Conservation (phyloP, 2,113 vertebrate genomes). For the Onychorhynchus coronatus region DNA sequence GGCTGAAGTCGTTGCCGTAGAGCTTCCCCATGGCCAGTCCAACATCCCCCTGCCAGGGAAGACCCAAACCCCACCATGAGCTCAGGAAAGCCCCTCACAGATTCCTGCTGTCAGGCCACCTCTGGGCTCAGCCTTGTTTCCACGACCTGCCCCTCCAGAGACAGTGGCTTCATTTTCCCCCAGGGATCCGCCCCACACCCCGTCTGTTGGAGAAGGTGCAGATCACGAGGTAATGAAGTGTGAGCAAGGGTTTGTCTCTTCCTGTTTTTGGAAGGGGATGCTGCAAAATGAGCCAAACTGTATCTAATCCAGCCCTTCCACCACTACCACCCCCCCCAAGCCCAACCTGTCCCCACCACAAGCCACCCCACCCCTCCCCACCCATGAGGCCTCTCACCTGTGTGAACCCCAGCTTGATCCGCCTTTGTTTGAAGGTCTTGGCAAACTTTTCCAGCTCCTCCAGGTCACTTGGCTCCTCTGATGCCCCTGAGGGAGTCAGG, state of each 20-base stretch:
- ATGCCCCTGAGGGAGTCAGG: slow-evolving; percentile 69
- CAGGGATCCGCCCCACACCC: neutral
- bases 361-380: neutral
- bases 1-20: slow-evolving; percentile 98
- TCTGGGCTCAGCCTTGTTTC: neutral
- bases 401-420: slow-evolving; percentile 97
- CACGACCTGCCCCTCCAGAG: neutral
- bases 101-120: neutral
- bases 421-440: slow-evolving; percentile 96
- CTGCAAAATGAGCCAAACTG: neutral
- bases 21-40: slow-evolving; percentile 98
- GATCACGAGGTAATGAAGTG: neutral
- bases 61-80: neutral
- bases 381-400: slow-evolving; percentile 73
- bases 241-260: neutral
- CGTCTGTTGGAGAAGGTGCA: neutral
- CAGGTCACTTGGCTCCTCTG: slow-evolving; percentile 92
- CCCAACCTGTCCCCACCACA: neutral
- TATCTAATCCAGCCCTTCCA: neutral
- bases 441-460: slow-evolving; percentile 97
- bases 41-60: slow-evolving; percentile 85
- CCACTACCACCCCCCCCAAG: neutral
- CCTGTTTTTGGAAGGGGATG: neutral
- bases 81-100: neutral
- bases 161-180: neutral